Evolutionary conservation across 23 tunicate species (phyloP).

Genomic region (Trididemnum clinides): DNA sequence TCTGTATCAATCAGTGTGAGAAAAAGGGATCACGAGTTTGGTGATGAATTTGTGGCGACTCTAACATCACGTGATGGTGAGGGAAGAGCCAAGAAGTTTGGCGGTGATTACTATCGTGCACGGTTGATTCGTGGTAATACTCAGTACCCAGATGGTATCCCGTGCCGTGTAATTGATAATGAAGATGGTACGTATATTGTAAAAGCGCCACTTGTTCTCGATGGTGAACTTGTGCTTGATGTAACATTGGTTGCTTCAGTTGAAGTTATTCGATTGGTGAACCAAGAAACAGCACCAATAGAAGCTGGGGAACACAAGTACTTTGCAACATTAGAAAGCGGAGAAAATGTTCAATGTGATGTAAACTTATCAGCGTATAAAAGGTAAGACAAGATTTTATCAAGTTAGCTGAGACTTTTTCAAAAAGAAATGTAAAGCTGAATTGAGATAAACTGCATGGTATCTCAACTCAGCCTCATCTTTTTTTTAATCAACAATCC

Average conservation of each 20-base stretch:
- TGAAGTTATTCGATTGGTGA: conserved; percentile 3
- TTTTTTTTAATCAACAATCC: no score
- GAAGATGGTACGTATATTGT: conserved; percentile 40
- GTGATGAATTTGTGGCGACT: conserved; percentile 22
- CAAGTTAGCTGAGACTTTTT: no score
- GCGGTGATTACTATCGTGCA: conserved; percentile 58
- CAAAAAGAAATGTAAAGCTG: no score
- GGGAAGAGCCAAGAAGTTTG: conserved; percentile 26
- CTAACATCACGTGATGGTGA: conserved; percentile 27
- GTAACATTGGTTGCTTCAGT: conserved; percentile 38
- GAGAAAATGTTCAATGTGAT: not conserved
- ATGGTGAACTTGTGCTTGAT: conserved; percentile 4
- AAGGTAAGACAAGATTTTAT: no score
- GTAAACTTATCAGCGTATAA: no score
- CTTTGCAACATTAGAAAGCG: not conserved
- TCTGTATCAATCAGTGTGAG: not conserved
- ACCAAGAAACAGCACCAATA: not conserved
- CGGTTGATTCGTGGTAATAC: not conserved
- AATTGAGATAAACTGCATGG: no score
- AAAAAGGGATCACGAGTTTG: not conserved
- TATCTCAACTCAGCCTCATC: no score
- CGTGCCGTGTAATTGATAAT: conserved; percentile 39
- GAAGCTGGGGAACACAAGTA: not conserved
- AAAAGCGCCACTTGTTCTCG: conserved; percentile 18
- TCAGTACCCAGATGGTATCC: conserved; percentile 34